A percentile compares a stretch with the other conserved stretches of the same genome.
Conservation (phyloP, 1,140 invertebrate genomes). For the Artemia franciscana region DNA sequence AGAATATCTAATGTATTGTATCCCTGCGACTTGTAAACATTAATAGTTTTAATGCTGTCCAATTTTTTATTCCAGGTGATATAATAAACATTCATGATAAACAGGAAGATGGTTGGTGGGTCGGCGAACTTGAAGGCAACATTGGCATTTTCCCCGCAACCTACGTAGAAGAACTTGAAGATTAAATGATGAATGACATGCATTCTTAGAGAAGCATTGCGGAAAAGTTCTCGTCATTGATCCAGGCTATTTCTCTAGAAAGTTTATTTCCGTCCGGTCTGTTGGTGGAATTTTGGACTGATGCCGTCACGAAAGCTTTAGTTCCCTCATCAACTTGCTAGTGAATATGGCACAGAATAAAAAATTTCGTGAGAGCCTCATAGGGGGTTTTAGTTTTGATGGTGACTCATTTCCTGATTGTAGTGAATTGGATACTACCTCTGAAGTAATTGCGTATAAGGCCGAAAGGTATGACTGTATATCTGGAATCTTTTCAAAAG, state of each 20-base stretch:
- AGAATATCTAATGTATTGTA: no score
- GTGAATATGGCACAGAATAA: background rate
- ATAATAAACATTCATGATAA: constrained; percentile 68
- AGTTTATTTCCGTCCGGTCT: background rate
- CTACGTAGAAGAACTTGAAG: constrained; percentile 46
- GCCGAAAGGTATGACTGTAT: constrained; percentile 22
- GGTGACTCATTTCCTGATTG: constrained; percentile 28
- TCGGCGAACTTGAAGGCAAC: constrained; percentile 56
- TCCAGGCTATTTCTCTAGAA: no score
- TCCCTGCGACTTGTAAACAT: no score
- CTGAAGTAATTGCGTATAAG: constrained; percentile 25
- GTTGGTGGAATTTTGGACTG: background rate
- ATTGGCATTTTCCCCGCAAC: constrained; percentile 80
- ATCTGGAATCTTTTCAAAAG: background rate
- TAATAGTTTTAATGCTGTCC: no score
- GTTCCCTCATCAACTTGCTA: background rate
- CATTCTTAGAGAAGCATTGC: no score
- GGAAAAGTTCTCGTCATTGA: no score
- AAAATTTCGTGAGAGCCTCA: constrained; percentile 12
- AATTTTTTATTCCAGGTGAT: constrained; percentile 34
- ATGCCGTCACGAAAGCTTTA: background rate
- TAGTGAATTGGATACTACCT: constrained; percentile 30
- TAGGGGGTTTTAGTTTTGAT: constrained; percentile 27
- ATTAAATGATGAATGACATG: background rate
- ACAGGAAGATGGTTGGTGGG: constrained; percentile 84